These are phyloP conservation scores for Podarcis cretensis DNA, from an alignment of 2,113 vertebrate species.

Conservation along the genomic window DNA sequence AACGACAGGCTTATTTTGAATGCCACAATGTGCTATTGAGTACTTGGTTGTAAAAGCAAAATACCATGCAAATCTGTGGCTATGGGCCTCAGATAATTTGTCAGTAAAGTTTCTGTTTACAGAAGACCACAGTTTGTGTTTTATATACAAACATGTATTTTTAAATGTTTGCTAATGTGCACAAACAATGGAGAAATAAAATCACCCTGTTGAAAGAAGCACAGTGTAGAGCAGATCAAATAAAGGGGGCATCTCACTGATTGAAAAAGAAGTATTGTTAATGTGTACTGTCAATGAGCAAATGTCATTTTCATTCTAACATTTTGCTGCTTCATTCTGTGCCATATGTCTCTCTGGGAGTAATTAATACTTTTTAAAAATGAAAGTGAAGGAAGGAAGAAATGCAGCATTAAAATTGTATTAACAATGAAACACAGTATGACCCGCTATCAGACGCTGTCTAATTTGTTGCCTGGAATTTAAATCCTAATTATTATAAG, in stretches of 20 bases:
- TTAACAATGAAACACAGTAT: constrained; percentile 35
- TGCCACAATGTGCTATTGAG: not conserved
- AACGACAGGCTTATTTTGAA: not conserved
- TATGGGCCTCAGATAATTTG: not conserved
- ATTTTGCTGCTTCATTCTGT: constrained; percentile 35
- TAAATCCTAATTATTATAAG: constrained; percentile 42
- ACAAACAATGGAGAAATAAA: accelerated
- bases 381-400: not conserved
- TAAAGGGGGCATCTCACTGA: constrained; percentile 4
- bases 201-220: not conserved
- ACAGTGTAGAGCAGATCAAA: not conserved
- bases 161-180: not conserved
- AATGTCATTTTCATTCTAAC: constrained; percentile 46
- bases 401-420: constrained; percentile 51
- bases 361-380: constrained; percentile 44
- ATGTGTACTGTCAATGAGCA: constrained; percentile 27
- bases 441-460: constrained; percentile 21
- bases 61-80: not conserved
- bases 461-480: constrained; percentile 20
- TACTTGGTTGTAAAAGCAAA: not conserved
- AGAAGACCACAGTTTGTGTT: not conserved
- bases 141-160: not conserved
- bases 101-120: not conserved
- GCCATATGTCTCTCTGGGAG: constrained; percentile 36
- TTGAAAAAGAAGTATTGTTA: constrained; percentile 17